phyloP scores from a whole-genome alignment of 1,140 invertebrate genomes.

The Mesaphorura yosii region DNA sequence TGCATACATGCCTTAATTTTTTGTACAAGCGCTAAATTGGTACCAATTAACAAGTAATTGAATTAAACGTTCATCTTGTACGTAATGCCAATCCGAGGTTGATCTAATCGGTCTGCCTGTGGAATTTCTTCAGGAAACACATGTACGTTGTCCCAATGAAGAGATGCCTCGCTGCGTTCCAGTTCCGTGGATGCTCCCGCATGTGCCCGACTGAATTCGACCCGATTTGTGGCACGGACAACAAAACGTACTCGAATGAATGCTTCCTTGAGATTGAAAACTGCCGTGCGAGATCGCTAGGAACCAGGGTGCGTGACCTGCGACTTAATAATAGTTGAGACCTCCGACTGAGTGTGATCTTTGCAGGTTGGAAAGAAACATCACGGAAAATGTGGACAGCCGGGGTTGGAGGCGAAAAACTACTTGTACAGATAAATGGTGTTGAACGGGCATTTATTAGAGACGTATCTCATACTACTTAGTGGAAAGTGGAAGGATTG shows the following conservation, averaged over 20 bases:
- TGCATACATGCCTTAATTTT: too few species aligned
- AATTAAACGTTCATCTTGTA: neutral
- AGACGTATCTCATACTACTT: too few species aligned
- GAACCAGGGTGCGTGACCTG: slow-evolving; percentile 3
- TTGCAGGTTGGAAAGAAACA: slow-evolving; percentile 45
- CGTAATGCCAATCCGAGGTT: neutral
- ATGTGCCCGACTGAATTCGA: slow-evolving; percentile 75
- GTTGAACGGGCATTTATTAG: too few species aligned
- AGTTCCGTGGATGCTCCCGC: slow-evolving; percentile 69
- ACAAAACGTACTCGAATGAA: slow-evolving; percentile 78
- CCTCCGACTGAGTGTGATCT: neutral
- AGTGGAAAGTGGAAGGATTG: too few species aligned
- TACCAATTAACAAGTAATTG: neutral
- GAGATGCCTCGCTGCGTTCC: slow-evolving; percentile 65
- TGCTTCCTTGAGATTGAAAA: slow-evolving; percentile 85
- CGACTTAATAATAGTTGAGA: too few species aligned
- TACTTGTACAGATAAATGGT: slow-evolving; percentile 45
- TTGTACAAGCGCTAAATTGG: too few species aligned
- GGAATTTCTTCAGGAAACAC: slow-evolving; percentile 53
- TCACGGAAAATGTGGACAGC: slow-evolving; percentile 56
- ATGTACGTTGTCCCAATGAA: slow-evolving; percentile 76
- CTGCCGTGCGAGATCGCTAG: slow-evolving; percentile 60
- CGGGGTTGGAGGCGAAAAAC: slow-evolving; percentile 53
- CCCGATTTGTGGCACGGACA: slow-evolving; percentile 78
- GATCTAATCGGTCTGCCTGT: neutral